phyloP scores from a whole-genome alignment of 2,888 invertebrate genomes.

The Aleiodes testaceus region DNA sequence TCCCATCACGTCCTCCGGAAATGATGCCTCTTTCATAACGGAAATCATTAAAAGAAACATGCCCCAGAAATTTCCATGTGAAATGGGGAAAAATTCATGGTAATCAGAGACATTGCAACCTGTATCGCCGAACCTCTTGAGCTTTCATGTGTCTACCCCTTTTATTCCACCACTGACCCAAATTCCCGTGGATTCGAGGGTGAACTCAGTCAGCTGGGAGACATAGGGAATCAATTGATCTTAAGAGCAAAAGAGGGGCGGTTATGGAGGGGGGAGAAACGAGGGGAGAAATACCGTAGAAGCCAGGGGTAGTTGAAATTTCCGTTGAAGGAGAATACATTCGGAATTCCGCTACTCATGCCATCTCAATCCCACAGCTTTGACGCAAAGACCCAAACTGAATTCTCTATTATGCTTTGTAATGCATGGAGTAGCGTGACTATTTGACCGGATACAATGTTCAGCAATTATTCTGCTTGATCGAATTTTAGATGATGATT shows the following conservation, averaged over 20 bases:
- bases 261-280: neutral
- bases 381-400: slow-evolving; percentile 21
- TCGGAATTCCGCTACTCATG: slow-evolving; percentile 7
- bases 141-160: no score
- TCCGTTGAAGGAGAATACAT: slow-evolving; percentile 28
- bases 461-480: slow-evolving; percentile 1
- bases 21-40: no score
- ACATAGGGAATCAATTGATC: slow-evolving; percentile 21
- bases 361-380: neutral
- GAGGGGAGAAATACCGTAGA: slow-evolving; percentile 9
- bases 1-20: no score
- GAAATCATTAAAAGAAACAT: no score
- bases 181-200: no score
- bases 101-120: no score
- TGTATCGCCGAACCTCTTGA: no score
- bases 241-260: neutral
- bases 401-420: slow-evolving; percentile 14
- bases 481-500: neutral
- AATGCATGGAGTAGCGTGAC: neutral
- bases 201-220: neutral
- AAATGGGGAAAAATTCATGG: no score
- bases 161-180: no score
- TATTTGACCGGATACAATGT: slow-evolving; percentile 3
- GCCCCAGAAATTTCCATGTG: no score
- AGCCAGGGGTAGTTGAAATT: slow-evolving; percentile 6